phyloP scores from a whole-genome alignment of 2,797 vertebrate genomes.

The Channallabes apus region DNA sequence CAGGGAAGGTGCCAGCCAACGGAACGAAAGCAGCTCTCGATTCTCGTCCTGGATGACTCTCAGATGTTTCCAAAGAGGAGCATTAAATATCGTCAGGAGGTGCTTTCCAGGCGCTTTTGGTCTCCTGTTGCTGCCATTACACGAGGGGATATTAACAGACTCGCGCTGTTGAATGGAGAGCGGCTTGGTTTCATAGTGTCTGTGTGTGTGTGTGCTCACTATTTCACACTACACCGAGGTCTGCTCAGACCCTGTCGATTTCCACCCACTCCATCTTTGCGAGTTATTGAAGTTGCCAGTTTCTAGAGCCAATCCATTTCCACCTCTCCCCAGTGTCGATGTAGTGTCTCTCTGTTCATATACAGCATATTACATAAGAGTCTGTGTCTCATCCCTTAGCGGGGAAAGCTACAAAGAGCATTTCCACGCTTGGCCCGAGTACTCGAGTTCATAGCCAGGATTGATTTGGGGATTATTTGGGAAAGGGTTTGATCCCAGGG shows the following conservation, averaged over 20 bases:
- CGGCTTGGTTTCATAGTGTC: not conserved
- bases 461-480: not conserved
- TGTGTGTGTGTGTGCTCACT: slow-evolving; percentile 5
- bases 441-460: not conserved
- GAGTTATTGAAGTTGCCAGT: slow-evolving; percentile 27
- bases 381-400: not conserved
- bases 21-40: not conserved
- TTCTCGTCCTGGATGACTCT: not conserved
- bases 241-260: slow-evolving; percentile 13
- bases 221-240: slow-evolving; percentile 14
- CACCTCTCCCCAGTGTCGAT: not conserved
- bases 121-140: not conserved
- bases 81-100: slow-evolving; percentile 33
- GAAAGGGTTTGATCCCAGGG: not conserved
- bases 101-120: not conserved
- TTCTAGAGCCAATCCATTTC: slow-evolving; percentile 6
- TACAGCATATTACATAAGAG: slow-evolving; percentile 3
- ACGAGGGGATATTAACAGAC: slow-evolving; percentile 6
- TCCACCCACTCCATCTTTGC: slow-evolving; percentile 21
- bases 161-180: slow-evolving; percentile 7
- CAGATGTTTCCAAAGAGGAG: slow-evolving; percentile 16
- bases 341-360: slow-evolving; percentile 7
- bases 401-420: slow-evolving; percentile 8
- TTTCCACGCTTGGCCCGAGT: not conserved
- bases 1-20: not conserved